Conservation (phyloP, 2,113 vertebrate genomes). For the Nesoenas mayeri region DNA sequence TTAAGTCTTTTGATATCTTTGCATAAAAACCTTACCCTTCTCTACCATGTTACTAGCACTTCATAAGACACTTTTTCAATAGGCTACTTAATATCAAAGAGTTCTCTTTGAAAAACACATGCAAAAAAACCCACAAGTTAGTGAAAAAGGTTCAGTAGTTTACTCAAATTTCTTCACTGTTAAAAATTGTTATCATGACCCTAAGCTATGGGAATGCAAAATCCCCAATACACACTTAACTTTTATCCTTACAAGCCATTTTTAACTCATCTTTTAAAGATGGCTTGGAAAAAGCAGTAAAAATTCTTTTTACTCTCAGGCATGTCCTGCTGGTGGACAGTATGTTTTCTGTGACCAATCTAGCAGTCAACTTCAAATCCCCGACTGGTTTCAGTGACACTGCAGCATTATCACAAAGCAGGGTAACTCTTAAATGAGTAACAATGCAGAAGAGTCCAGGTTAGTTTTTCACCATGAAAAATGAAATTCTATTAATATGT, state of each 20-base stretch:
- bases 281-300: background rate
- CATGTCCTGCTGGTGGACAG: background rate
- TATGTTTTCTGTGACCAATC: background rate
- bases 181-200: background rate
- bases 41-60: background rate
- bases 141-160: background rate
- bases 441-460: background rate
- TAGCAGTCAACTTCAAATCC: background rate
- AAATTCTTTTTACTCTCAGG: background rate
- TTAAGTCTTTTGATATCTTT: background rate
- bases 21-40: background rate
- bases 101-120: background rate
- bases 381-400: background rate
- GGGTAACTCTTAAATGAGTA: background rate
- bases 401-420: background rate
- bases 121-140: background rate
- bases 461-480: background rate
- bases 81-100: background rate
- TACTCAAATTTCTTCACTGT: background rate
- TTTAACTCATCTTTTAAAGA: background rate
- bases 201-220: background rate
- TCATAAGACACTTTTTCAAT: background rate
- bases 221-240: background rate
- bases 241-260: background rate
- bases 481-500: background rate